Conservation (phyloP, 1,140 invertebrate genomes). For the Drosophila trapezifrons region DNA sequence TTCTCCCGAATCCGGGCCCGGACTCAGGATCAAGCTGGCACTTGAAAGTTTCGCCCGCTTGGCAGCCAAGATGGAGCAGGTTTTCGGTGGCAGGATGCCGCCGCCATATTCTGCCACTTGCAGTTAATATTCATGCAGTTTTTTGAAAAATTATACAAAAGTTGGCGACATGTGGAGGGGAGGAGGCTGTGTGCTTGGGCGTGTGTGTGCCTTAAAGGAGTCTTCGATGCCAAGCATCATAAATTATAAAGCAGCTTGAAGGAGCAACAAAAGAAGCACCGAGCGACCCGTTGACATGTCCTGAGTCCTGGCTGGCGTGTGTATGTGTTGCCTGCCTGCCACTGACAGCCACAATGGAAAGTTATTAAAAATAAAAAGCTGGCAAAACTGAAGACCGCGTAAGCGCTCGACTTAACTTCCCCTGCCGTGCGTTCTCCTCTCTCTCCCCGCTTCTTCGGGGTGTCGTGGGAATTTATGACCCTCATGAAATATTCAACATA, state of each 20-base stretch:
- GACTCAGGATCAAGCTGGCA: constrained; percentile 30
- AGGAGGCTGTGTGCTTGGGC: background rate
- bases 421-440: background rate
- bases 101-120: constrained; percentile 51
- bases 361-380: constrained; percentile 67
- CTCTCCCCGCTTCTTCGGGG: background rate
- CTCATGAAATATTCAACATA: constrained; percentile 78
- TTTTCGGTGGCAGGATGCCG: constrained; percentile 9
- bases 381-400: constrained; percentile 61
- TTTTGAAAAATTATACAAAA: constrained; percentile 75
- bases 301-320: constrained; percentile 47
- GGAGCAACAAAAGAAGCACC: constrained; percentile 46
- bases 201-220: constrained; percentile 28
- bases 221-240: constrained; percentile 77
- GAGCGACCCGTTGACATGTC: constrained; percentile 59
- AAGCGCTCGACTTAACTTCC: constrained; percentile 40
- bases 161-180: constrained; percentile 69
- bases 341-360: constrained; percentile 76
- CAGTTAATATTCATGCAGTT: constrained; percentile 82
- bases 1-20: background rate
- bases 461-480: constrained; percentile 56
- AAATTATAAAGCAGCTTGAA: constrained; percentile 79
- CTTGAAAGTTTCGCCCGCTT: constrained; percentile 64
- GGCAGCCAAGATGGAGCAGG: constrained; percentile 43
- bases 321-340: constrained; percentile 48